Conservation (phyloP, 2,113 vertebrate genomes). For the Brachyhypopomus gauderio region DNA sequence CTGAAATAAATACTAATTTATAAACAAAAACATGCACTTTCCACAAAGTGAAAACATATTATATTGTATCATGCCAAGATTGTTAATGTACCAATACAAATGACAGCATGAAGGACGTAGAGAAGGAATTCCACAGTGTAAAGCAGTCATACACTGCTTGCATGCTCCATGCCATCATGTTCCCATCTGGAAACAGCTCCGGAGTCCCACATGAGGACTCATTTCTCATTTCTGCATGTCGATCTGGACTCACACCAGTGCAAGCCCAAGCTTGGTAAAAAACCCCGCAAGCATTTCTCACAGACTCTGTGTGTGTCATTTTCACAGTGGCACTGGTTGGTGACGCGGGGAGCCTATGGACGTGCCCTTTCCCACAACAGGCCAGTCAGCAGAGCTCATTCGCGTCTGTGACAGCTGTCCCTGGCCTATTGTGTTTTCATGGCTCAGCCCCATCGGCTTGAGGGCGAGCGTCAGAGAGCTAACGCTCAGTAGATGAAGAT, state of each 20-base stretch:
- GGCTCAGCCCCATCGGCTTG: neutral
- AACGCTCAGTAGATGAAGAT: neutral
- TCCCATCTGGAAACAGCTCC: neutral
- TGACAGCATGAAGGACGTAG: too few species aligned
- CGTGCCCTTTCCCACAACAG: neutral
- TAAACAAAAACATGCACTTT: neutral
- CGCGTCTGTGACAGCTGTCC: neutral
- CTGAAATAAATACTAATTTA: neutral
- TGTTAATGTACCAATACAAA: too few species aligned
- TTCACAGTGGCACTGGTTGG: constrained; percentile 3
- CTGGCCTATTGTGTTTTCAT: constrained; percentile 6
- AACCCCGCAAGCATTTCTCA: too few species aligned
- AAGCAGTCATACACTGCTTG: neutral
- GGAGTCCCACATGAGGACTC: neutral
- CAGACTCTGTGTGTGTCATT: neutral
- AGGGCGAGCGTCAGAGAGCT: constrained; percentile 6
- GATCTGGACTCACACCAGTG: neutral
- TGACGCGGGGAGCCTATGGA: constrained; percentile 5
- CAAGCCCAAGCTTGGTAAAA: neutral
- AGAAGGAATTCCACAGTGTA: too few species aligned
- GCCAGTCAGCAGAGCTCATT: neutral
- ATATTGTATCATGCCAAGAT: too few species aligned
- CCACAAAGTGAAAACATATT: too few species aligned
- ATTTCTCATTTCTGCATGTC: too few species aligned
- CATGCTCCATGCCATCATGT: neutral